These are phyloP conservation scores for Diaprepes abbreviatus DNA, from an alignment of 2,888 invertebrate genomes.

Conservation along the genomic window DNA sequence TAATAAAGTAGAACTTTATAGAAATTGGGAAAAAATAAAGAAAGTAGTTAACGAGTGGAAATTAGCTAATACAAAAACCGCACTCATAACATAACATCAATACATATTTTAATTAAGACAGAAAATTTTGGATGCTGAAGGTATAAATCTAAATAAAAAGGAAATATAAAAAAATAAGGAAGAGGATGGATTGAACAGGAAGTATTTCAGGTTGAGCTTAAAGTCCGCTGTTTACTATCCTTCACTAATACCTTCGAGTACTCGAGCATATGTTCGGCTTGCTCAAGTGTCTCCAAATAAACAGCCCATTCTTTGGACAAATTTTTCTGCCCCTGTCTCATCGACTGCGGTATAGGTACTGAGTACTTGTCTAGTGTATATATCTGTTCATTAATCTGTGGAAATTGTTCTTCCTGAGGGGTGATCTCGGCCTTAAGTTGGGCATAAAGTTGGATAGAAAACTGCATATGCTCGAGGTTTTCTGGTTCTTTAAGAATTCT, in stretches of 20 bases:
- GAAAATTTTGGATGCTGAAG: too few species aligned
- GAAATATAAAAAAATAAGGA: background rate
- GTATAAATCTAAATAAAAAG: too few species aligned
- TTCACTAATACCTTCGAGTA: conserved; percentile 73
- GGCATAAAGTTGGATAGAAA: conserved; percentile 78
- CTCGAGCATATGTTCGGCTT: conserved; percentile 81
- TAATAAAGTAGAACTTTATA: too few species aligned
- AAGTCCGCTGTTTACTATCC: conserved; percentile 9
- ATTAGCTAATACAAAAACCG: too few species aligned
- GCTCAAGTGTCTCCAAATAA: conserved; percentile 78
- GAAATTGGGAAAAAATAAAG: too few species aligned
- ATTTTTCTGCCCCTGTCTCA: conserved; percentile 71
- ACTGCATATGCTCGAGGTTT: conserved; percentile 80
- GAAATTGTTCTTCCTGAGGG: conserved; percentile 78
- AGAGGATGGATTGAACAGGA: background rate
- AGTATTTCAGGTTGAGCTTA: background rate
- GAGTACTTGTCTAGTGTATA: conserved; percentile 81
- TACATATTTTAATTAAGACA: too few species aligned
- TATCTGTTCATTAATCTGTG: conserved; percentile 82
- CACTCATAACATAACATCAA: too few species aligned
- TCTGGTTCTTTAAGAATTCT: conserved; percentile 78
- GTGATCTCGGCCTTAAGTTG: conserved; percentile 76
- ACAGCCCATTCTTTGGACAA: conserved; percentile 78
- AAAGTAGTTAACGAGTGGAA: too few species aligned
- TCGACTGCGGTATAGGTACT: conserved; percentile 76